Evolutionary conservation across 2,888 invertebrate species (phyloP).

Genomic region (Drosophila ustulata): DNA sequence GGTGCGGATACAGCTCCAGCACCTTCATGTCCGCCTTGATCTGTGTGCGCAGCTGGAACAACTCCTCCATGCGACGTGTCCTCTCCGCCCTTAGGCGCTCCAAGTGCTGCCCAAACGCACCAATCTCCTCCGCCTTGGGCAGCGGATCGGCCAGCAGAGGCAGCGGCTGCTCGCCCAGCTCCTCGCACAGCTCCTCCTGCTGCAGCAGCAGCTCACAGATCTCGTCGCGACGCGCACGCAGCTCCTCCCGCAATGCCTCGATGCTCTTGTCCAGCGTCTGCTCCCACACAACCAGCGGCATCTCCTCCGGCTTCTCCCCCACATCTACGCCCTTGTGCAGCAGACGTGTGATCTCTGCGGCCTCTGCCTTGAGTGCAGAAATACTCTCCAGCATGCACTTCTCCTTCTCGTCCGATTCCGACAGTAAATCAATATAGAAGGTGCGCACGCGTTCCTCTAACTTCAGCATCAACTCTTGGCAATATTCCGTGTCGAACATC

Average conservation of each 20-base stretch:
- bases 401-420: conserved; percentile 86
- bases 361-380: conserved; percentile 79
- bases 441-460: conserved; percentile 85
- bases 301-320: conserved; percentile 65
- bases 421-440: conserved; percentile 87
- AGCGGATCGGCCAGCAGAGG: conserved; percentile 85
- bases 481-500: conserved; percentile 77
- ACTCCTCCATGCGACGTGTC: conserved; percentile 85
- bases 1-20: conserved; percentile 79
- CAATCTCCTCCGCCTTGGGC: conserved; percentile 88
- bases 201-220: conserved; percentile 86
- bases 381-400: conserved; percentile 87
- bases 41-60: conserved; percentile 82
- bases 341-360: conserved; percentile 74
- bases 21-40: conserved; percentile 83
- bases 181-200: conserved; percentile 83
- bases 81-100: conserved; percentile 88
- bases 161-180: conserved; percentile 78
- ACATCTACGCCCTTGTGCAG: conserved; percentile 76
- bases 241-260: conserved; percentile 87
- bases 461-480: conserved; percentile 72
- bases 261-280: conserved; percentile 87
- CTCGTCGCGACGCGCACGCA: conserved; percentile 85
- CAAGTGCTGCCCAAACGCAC: conserved; percentile 87
- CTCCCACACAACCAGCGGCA: conserved; percentile 86